A percentile compares a stretch with the other conserved stretches of the same genome.
phyloP scores from a whole-genome alignment of 2,113 vertebrate genomes.

The Eonycteris spelaea region DNA sequence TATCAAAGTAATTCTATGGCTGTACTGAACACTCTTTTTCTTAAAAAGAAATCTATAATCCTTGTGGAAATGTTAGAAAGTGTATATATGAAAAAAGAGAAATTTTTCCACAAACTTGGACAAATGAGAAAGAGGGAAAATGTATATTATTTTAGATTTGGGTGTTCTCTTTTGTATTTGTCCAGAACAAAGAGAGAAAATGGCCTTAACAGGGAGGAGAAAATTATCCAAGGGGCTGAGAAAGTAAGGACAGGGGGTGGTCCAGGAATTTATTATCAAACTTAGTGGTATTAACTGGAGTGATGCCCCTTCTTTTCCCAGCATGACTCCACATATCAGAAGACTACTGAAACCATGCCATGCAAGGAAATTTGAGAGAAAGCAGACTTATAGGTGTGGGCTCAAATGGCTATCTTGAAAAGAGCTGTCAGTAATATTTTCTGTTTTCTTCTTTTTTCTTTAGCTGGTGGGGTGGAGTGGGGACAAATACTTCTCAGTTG shows the following conservation, averaged over 20 bases:
- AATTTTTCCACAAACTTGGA: background rate
- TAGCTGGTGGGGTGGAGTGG: background rate
- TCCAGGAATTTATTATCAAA: background rate
- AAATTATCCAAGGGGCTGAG: background rate
- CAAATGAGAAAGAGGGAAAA: background rate
- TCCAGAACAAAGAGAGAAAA: background rate
- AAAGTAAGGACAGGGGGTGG: too few relatives aligned
- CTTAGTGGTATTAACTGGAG: background rate
- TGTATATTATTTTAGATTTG: background rate
- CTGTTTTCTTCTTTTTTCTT: background rate
- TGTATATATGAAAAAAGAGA: background rate
- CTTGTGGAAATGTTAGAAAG: constrained; percentile 17
- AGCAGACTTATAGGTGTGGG: rapidly evolving
- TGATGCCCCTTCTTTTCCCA: background rate
- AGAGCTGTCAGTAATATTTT: background rate
- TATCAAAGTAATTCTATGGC: background rate
- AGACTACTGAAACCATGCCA: too few relatives aligned
- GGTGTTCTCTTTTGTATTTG: constrained; percentile 28
- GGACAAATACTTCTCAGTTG: background rate
- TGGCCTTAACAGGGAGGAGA: background rate
- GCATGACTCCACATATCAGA: too few relatives aligned
- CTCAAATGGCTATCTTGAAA: background rate
- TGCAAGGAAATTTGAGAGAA: background rate
- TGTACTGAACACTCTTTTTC: background rate
- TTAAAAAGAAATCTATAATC: background rate